A percentile compares a stretch with the other conserved stretches of the same genome.
Conservation (phyloP, 1,140 invertebrate species). For the Patella vulgata region DNA sequence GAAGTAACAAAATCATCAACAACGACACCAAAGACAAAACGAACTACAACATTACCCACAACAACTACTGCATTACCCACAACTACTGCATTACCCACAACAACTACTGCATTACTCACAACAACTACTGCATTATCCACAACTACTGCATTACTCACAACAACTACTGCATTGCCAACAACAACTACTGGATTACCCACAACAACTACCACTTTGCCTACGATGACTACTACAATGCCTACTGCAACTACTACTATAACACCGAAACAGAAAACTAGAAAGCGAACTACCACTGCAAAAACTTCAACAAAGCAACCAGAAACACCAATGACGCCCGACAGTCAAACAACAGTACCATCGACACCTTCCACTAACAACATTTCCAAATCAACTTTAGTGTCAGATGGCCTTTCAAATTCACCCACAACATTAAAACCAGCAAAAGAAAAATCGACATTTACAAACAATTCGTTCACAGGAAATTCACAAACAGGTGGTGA, state of each 20-base stretch:
- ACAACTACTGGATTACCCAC: neutral
- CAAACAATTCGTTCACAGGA: neutral
- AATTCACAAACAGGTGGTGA: neutral
- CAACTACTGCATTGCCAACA: conserved; percentile 6
- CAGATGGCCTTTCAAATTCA: neutral
- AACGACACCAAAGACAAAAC: conserved; percentile 1
- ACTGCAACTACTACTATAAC: neutral
- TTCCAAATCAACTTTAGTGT: neutral
- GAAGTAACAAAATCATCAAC: neutral
- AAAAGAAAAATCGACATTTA: conserved; percentile 1
- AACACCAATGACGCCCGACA: neutral
- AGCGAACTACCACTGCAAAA: neutral
- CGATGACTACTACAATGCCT: neutral
- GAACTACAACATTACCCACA: neutral
- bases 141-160: conserved; percentile 3
- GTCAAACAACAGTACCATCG: neutral
- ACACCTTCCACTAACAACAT: neutral
- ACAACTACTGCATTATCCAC: neutral
- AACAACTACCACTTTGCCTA: neutral
- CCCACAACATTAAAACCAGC: conserved; percentile 7
- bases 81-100: neutral
- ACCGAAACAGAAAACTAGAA: neutral
- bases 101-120: neutral
- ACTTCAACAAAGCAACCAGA: neutral
- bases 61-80: neutral